These are phyloP conservation scores for Drosophila ustulata DNA, from an alignment of 2,888 invertebrate species.

Conservation along the genomic window DNA sequence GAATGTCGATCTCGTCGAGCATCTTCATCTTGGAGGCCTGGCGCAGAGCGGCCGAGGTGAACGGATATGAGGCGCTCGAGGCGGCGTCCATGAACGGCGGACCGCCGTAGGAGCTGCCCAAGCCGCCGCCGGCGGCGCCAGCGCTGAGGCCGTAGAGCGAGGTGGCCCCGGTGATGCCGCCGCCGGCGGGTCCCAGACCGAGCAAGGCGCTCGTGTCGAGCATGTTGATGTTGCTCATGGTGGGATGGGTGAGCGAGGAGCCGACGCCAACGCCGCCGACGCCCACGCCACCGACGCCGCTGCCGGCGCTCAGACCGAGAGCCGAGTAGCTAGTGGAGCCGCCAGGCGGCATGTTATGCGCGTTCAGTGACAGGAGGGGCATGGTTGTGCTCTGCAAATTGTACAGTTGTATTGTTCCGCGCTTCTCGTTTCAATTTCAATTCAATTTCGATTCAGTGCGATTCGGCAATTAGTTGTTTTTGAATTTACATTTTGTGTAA, in stretches of 20 bases:
- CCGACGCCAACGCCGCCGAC: constrained; percentile 74
- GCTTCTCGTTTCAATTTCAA: constrained; percentile 73
- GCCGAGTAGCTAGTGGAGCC: constrained; percentile 84
- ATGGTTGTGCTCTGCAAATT: constrained; percentile 89
- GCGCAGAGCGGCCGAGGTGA: constrained; percentile 88
- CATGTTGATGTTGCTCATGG: constrained; percentile 82
- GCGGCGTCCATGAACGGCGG: constrained; percentile 83
- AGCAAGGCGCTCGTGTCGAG: constrained; percentile 81
- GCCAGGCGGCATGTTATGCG: constrained; percentile 85
- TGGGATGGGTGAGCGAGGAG: constrained; percentile 83
- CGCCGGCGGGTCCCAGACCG: constrained; percentile 64
- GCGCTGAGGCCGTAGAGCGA: constrained; percentile 79
- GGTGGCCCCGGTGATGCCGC: constrained; percentile 77
- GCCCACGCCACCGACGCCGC: constrained; percentile 72
- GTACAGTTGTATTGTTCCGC: constrained; percentile 85
- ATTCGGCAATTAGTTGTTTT: constrained; percentile 37
- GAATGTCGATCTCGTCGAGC: constrained; percentile 90
- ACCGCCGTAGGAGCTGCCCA: constrained; percentile 82
- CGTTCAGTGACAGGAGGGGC: constrained; percentile 87
- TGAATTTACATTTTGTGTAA: constrained; percentile 50
- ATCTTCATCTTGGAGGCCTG: constrained; percentile 89
- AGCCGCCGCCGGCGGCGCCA: constrained; percentile 71
- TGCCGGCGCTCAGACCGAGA: constrained; percentile 84
- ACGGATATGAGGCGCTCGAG: constrained; percentile 86
- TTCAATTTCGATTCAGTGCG: constrained; percentile 40